These are phyloP conservation scores for Onychorhynchus coronatus DNA, from an alignment of 2,113 vertebrate genomes.

Conservation along the genomic window DNA sequence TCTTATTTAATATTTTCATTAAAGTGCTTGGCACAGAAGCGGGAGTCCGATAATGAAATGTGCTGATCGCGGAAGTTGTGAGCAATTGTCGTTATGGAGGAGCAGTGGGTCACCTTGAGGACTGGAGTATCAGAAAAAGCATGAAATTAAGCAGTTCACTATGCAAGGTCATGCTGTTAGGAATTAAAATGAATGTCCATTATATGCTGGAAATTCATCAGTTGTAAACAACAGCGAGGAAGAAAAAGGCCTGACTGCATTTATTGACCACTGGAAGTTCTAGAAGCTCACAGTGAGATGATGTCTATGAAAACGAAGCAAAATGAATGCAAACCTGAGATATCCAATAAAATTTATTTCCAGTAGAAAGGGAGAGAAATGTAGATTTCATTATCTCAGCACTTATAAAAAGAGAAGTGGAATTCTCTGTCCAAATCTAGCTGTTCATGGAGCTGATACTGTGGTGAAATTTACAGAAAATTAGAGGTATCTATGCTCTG, in stretches of 20 bases:
- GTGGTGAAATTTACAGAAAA: background rate
- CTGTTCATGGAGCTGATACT: background rate
- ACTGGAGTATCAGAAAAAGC: background rate
- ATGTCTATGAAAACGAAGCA: background rate
- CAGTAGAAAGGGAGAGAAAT: background rate
- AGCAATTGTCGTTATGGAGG: background rate
- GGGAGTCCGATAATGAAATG: background rate
- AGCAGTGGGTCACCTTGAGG: slow-evolving; percentile 11
- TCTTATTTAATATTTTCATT: slow-evolving; percentile 46
- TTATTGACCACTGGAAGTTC: background rate
- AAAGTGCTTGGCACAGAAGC: background rate
- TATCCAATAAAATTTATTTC: background rate
- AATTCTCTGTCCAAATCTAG: background rate
- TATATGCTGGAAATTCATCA: background rate
- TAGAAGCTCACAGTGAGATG: background rate
- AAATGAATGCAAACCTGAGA: background rate
- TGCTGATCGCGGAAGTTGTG: background rate
- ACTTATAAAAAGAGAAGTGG: background rate
- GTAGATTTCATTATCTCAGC: background rate
- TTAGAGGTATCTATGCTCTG: background rate
- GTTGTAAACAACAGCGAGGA: background rate
- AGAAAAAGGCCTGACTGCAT: background rate
- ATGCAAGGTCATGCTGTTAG: background rate
- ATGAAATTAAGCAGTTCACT: background rate
- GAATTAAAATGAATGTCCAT: background rate